Conservation (phyloP, 2,888 invertebrate genomes). For the Mystacides longicornis region DNA sequence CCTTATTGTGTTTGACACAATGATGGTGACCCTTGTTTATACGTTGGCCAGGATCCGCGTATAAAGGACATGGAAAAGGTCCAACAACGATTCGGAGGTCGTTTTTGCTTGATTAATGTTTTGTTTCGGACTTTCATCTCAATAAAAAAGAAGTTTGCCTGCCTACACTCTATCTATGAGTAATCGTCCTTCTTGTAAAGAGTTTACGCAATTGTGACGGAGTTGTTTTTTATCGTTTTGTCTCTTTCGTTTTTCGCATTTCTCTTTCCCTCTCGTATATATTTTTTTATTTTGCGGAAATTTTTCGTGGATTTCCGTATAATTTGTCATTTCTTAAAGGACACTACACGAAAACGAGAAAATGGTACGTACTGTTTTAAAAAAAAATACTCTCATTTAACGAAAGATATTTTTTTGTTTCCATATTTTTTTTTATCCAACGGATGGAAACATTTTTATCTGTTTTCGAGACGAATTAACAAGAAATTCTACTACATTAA, state of each 20-base stretch:
- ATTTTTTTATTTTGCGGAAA: slow-evolving; percentile 1
- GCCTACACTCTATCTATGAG: slow-evolving; percentile 8
- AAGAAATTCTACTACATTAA: no score
- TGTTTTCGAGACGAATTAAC: no score
- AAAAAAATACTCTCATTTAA: no score
- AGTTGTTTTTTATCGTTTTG: neutral
- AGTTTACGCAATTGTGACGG: slow-evolving; percentile 9
- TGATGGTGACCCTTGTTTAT: slow-evolving; percentile 26
- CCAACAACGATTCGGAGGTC: slow-evolving; percentile 22
- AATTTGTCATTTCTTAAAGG: slow-evolving; percentile 1
- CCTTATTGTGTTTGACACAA: slow-evolving; percentile 24
- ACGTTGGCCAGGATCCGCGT: slow-evolving; percentile 14
- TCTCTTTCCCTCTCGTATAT: neutral
- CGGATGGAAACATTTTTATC: neutral
- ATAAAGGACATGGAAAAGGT: slow-evolving; percentile 16
- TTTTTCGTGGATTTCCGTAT: neutral
- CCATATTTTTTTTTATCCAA: neutral
- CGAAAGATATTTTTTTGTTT: neutral
- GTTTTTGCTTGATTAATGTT: slow-evolving; percentile 26
- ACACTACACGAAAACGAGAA: neutral
- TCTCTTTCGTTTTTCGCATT: neutral
- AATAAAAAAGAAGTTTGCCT: slow-evolving; percentile 8
- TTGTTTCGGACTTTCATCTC: slow-evolving; percentile 16
- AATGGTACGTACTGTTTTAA: neutral
- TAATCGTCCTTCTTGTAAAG: slow-evolving; percentile 17